Evolutionary conservation across 2,888 invertebrate species (phyloP), one percentile per base, ranked within the genome.

Genomic region (Rhynchonema sp.): DNA sequence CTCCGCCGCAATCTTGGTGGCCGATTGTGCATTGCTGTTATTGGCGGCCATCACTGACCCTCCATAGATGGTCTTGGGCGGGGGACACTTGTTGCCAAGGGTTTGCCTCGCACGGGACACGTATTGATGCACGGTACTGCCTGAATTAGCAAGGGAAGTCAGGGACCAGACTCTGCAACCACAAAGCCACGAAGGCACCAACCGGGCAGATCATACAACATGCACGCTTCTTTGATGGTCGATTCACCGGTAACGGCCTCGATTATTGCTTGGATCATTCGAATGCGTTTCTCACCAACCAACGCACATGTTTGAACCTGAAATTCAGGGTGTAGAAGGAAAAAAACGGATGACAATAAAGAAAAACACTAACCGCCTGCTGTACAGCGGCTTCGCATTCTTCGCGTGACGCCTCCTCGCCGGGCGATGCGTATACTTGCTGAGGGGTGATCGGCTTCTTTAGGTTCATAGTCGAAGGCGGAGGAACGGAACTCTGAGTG

Each of bases 41-140:
- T n/a, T n/a, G n/a, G n/a, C n/a, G n/a, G n/a, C n/a, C n/a, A n/a
- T n/a, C n/a, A n/a, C n/a, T n/a, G n/a, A n/a, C n/a, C n/a, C n/a
- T n/a, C n/a, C n/a, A n/a, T n/a, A n/a, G n/a, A n/a, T n/a, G n/a
- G 25, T 28, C 49, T 59, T 62, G 29, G 62, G 59, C n/a, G 38
- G n/a, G n/a, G 62, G 62, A 56, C 62, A 62, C 2, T 54, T 23
- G 23, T 17, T 46, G n/a, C 62, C 62, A 38, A 62, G 61, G 6
- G n/a, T 1, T 28, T 59, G 61, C 1, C 62, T 57, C 2, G 59
- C 59, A 2, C 53, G 27, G 25, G 61, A 55, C 55, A 61, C 61
- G 59, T 62, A 62, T n/a, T 61, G 62, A 55, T 62, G 62, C 23
- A 61, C 59, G 20, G 62, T 60, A 20, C 57, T 54, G 9, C 60